These are phyloP conservation scores for Limulus polyphemus DNA, from an alignment of 2,888 invertebrate genomes.

Conservation along the genomic window DNA sequence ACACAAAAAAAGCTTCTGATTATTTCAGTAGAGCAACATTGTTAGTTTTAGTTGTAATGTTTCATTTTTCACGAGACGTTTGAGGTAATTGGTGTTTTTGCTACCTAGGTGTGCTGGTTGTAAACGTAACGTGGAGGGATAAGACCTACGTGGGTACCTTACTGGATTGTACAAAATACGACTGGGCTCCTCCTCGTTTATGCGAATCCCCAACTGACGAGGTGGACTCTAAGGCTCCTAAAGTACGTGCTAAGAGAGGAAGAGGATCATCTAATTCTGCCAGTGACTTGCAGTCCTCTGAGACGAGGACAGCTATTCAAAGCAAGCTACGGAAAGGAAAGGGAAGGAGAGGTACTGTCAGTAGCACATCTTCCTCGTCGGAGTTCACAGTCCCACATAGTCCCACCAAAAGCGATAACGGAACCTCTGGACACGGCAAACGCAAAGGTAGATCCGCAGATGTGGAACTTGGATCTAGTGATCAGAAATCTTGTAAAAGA, in stretches of 20 bases:
- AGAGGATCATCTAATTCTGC: constrained; percentile 56
- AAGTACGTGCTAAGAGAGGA: constrained; percentile 74
- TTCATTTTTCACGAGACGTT: no score
- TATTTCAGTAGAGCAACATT: no score
- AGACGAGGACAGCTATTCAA: constrained; percentile 64
- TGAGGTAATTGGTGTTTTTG: no score
- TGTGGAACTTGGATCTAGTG: constrained; percentile 30
- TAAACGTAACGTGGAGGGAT: constrained; percentile 97
- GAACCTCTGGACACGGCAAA: constrained; percentile 34
- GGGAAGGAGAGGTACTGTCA: constrained; percentile 51
- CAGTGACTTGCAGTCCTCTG: constrained; percentile 68
- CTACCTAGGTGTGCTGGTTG: constrained; percentile 71
- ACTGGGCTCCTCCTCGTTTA: constrained; percentile 93
- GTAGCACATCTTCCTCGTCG: constrained; percentile 42
- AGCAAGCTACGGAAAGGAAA: constrained; percentile 80
- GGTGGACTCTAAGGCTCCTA: constrained; percentile 81
- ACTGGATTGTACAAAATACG: constrained; percentile 89
- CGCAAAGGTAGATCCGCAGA: constrained; percentile 38
- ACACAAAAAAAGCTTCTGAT: no score
- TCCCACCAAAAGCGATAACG: constrained; percentile 38
- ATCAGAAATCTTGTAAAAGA: constrained; percentile 7
- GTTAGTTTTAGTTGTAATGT: no score
- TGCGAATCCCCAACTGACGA: constrained; percentile 96
- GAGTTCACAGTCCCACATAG: constrained; percentile 42
- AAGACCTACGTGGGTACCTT: constrained; percentile 96